Conservation (phyloP, 2,113 vertebrate species). For the Xerus inauris region DNA sequence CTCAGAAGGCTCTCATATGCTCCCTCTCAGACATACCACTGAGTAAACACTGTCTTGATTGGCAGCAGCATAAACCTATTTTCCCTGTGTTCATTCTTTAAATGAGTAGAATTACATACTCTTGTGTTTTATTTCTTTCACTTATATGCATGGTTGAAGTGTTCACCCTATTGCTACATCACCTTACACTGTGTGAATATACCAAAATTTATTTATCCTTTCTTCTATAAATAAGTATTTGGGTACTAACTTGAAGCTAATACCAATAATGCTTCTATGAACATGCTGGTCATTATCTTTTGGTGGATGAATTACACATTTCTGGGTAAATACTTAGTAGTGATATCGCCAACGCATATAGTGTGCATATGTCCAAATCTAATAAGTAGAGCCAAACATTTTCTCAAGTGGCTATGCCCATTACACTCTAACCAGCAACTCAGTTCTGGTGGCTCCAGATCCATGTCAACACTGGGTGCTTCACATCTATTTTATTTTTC, state of each 20-base stretch:
- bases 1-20: rapidly evolving
- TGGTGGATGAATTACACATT: background rate
- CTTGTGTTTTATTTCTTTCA: background rate
- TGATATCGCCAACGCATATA: background rate
- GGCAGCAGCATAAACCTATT: background rate
- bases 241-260: background rate
- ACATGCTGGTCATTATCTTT: background rate
- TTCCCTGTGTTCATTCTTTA: background rate
- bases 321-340: background rate
- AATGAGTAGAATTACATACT: background rate
- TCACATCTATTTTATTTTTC: background rate
- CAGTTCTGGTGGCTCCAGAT: background rate
- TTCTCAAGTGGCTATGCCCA: background rate
- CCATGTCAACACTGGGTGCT: background rate
- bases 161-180: background rate
- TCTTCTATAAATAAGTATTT: background rate
- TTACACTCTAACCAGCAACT: background rate
- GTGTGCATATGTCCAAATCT: background rate
- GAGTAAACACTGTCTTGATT: background rate
- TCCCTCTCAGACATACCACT: background rate
- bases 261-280: background rate
- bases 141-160: background rate
- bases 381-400: background rate
- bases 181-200: rapidly evolving
- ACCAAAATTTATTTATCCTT: background rate